These are phyloP conservation scores for Muntiacus muntjak DNA, from an alignment of 2,113 vertebrate species.

Conservation along the genomic window DNA sequence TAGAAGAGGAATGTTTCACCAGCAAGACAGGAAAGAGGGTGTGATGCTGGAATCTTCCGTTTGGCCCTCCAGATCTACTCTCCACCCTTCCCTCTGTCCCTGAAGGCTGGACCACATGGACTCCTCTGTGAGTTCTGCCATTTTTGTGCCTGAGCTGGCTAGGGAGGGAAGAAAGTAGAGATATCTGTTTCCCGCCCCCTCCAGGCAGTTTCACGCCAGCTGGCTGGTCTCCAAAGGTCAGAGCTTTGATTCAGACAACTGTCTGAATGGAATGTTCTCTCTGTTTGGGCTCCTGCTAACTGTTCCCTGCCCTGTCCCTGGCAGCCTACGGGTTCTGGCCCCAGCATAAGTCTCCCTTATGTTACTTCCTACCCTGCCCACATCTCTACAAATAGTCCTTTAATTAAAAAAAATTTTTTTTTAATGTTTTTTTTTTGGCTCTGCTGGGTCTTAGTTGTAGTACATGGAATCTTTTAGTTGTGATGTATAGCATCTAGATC, in stretches of 20 bases:
- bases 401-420: neutral
- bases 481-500: neutral
- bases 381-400: neutral
- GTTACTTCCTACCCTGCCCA: too few species aligned
- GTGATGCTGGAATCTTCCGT: neutral
- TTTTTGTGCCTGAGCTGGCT: neutral
- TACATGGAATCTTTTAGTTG: neutral
- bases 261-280: neutral
- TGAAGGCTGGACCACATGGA: neutral
- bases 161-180: neutral
- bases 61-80: neutral
- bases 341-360: neutral
- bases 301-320: neutral
- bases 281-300: neutral
- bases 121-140: neutral
- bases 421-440: neutral
- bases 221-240: neutral
- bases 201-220: neutral
- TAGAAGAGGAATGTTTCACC: neutral
- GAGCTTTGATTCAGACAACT: neutral
- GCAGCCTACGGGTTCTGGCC: neutral
- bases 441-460: neutral
- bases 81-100: neutral
- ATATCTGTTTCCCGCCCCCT: neutral
- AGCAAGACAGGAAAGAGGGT: too few species aligned